Base-by-base conservation (phyloP, 2,888 invertebrate species). In the Diloba caeruleocephala region DNA sequence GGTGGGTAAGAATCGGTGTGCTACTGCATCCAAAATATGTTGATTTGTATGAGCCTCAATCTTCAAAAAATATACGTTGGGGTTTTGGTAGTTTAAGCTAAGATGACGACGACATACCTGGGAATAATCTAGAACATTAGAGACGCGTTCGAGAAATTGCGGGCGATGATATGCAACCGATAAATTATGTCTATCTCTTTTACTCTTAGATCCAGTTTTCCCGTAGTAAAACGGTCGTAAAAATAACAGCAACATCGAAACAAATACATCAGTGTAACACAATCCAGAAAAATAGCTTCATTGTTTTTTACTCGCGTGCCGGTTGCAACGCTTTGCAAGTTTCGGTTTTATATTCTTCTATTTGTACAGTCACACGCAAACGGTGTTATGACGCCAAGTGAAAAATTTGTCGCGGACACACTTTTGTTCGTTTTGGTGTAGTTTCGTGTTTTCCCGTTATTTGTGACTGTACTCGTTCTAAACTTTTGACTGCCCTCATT, bases 341-440 rank as follows among this genome's bases (percentile, higher is more conserved):
- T 75, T 61, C 42, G 51, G 56, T 34, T 51, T 38, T 51, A 46
- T 54, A 72, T 49, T 52, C 38, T 68, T 74, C 68, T 72, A 68
- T 74, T 75, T 65, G 60, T 63, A 63, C 62, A 64, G 67, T 74
- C 70, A 54, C 82, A 82, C 79, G 82, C 82, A 69, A 81, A 64
- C 72, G 57, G 68, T 78, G 78, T 82, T 82, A 78, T 74, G 80
- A 80, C 76, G 76, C 77, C 71, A 69, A 78, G 81, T 79, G 83
- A 84, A 82, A 83, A 84, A 84, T 84, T 84, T 84, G 81, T 84
- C 86, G 75, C 76, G 75, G 57, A 50, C 62, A 63, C 60, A 68
- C 56, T 77, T 77, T 79, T 79, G 77, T 68, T 65, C 58, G 70
- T 59, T 73, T 59, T 55, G 57, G 45, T 60, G 53, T 31, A 41